Conservation (phyloP, 2,888 invertebrate genomes). For the Hyppa rectilinea region DNA sequence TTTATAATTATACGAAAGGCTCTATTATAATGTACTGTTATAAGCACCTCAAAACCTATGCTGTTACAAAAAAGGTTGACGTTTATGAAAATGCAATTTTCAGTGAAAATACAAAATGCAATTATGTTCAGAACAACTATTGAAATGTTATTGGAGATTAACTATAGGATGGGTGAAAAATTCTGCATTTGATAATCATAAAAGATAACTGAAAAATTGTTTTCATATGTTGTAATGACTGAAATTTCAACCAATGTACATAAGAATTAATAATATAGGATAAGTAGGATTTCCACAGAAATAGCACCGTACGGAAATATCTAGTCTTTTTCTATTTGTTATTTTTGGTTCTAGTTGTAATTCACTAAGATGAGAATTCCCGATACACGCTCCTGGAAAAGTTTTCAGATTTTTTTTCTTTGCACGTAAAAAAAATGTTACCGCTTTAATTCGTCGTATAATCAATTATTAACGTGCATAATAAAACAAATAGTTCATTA, state of each 20-base stretch:
- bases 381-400: background rate
- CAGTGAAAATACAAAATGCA: background rate
- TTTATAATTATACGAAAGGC: background rate
- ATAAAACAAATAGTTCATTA: background rate
- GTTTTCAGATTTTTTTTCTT: background rate
- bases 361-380: constrained; percentile 7
- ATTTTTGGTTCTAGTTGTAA: constrained; percentile 37
- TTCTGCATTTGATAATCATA: background rate
- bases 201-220: background rate
- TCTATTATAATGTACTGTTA: background rate
- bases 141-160: background rate
- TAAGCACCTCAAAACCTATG: background rate
- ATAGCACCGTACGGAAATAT: constrained; percentile 31
- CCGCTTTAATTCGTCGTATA: background rate
- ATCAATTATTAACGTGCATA: background rate
- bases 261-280: constrained; percentile 1
- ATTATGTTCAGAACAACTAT: background rate
- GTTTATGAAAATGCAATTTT: background rate
- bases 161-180: background rate
- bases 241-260: constrained; percentile 37
- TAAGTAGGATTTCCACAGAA: constrained; percentile 36
- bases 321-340: constrained; percentile 13
- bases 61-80: background rate
- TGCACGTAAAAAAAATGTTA: background rate
- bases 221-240: constrained; percentile 13